Percentiles rank a stretch among this genome's conserved stretches.
Evolutionary conservation across 2,888 invertebrate genomes (phyloP).

Genomic region (Tachina fera): DNA sequence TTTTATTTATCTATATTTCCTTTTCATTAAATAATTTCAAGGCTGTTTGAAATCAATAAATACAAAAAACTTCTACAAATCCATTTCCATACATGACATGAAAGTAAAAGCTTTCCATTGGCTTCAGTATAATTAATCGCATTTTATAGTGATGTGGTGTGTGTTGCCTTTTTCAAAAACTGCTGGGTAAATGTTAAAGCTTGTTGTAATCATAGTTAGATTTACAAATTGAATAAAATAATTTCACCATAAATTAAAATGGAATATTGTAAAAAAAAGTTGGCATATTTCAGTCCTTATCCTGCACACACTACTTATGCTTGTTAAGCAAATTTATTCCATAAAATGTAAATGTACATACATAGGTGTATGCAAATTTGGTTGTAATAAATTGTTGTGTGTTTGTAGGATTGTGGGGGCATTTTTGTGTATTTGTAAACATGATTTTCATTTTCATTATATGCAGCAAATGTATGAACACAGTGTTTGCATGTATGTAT

Average conservation of each 20-base stretch:
- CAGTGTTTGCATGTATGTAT: not conserved
- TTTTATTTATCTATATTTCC: too few relatives aligned
- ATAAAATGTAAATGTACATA: not conserved
- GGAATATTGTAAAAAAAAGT: conserved; percentile 20
- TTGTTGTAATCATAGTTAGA: not conserved
- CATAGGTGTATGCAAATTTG: not conserved
- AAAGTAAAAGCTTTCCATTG: too few relatives aligned
- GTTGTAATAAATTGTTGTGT: not conserved
- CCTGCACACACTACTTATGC: conserved; percentile 1
- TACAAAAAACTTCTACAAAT: too few relatives aligned
- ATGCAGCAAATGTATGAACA: not conserved
- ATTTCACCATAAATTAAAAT: conserved; percentile 34
- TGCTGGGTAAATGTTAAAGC: not conserved
- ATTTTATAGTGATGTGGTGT: too few relatives aligned
- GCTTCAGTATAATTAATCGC: too few relatives aligned
- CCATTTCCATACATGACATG: too few relatives aligned
- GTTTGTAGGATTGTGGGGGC: conserved; percentile 2
- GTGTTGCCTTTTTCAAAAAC: not conserved
- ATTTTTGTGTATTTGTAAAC: conserved; percentile 41
- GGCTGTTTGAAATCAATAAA: too few relatives aligned
- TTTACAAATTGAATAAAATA: conserved; percentile 46
- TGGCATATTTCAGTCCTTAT: not conserved
- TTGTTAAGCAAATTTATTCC: not conserved
- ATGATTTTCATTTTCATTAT: conserved; percentile 36
- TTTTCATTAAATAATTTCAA: too few relatives aligned